Conservation (phyloP, 2,797 vertebrate genomes). For the Chiroxiphia lanceolata region DNA sequence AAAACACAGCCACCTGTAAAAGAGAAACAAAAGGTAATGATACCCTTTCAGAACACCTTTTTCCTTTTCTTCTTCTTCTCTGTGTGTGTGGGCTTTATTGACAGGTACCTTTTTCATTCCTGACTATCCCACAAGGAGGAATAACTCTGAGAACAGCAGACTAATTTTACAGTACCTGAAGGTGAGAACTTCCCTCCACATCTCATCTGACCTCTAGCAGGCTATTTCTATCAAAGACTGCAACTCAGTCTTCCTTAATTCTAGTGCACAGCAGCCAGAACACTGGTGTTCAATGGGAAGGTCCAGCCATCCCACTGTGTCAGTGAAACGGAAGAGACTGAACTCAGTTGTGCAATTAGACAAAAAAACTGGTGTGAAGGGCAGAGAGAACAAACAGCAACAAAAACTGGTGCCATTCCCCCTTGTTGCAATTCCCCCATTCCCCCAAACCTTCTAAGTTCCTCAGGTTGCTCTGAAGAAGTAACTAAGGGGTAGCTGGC, state of each 20-base stretch:
- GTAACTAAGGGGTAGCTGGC: not conserved
- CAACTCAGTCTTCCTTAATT: not conserved
- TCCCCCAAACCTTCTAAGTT: not conserved
- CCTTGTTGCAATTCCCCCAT: not conserved
- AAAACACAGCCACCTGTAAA: not conserved
- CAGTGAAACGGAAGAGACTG: not conserved
- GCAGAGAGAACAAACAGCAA: not conserved
- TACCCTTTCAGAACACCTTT: not conserved
- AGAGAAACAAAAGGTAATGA: not conserved
- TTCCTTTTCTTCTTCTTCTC: not conserved
- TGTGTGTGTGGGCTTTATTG: accelerated
- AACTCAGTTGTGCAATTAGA: not conserved
- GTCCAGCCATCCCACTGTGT: accelerated
- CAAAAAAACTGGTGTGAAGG: not conserved
- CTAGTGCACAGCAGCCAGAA: not conserved
- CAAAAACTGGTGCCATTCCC: not conserved
- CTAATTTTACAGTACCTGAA: not conserved
- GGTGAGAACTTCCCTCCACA: not conserved
- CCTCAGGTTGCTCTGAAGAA: not conserved
- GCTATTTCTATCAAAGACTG: not conserved
- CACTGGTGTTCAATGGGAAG: not conserved
- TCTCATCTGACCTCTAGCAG: not conserved
- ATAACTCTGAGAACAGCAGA: not conserved
- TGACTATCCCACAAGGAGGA: not conserved
- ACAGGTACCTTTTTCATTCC: not conserved